These are phyloP conservation scores for Agrotis exclamationis DNA, from an alignment of 2,888 invertebrate genomes.

Conservation along the genomic window DNA sequence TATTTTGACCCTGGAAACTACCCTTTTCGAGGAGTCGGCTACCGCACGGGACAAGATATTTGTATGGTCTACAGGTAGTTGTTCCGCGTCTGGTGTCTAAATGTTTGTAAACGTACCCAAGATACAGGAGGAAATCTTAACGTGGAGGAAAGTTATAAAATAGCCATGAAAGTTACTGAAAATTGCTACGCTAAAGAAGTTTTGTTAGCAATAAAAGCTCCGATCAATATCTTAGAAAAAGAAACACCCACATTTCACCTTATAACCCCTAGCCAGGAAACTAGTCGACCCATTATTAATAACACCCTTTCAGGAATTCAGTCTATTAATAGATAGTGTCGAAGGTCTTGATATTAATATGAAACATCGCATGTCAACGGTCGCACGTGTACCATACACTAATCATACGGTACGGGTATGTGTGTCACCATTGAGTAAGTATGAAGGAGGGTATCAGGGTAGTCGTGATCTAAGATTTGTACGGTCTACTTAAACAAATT, in stretches of 20 bases:
- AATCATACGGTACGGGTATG: conserved; percentile 52
- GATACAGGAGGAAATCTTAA: no score
- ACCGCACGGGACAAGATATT: no score
- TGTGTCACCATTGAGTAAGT: conserved; percentile 44
- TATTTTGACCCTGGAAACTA: no score
- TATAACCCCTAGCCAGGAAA: conserved; percentile 14
- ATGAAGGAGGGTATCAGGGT: conserved; percentile 50
- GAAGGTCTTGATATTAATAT: conserved; percentile 40
- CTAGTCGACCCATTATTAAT: conserved; percentile 19
- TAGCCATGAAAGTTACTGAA: no score
- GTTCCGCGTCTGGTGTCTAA: no score
- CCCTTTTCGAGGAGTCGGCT: no score
- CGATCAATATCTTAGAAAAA: not conserved
- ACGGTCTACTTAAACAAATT: conserved; percentile 57
- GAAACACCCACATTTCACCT: not conserved
- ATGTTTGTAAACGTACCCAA: no score
- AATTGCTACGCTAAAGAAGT: no score
- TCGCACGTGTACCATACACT: conserved; percentile 55
- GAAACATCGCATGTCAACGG: conserved; percentile 42
- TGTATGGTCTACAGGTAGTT: no score
- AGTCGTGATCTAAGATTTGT: conserved; percentile 61
- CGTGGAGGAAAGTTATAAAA: no score
- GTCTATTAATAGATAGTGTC: conserved; percentile 5
- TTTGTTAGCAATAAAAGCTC: no score
- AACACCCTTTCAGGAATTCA: conserved; percentile 16